A percentile compares a stretch with the other conserved stretches of the same genome.
These are phyloP conservation scores for Meliscaeva auricollis DNA, from an alignment of 2,888 invertebrate genomes.

Conservation along the genomic window DNA sequence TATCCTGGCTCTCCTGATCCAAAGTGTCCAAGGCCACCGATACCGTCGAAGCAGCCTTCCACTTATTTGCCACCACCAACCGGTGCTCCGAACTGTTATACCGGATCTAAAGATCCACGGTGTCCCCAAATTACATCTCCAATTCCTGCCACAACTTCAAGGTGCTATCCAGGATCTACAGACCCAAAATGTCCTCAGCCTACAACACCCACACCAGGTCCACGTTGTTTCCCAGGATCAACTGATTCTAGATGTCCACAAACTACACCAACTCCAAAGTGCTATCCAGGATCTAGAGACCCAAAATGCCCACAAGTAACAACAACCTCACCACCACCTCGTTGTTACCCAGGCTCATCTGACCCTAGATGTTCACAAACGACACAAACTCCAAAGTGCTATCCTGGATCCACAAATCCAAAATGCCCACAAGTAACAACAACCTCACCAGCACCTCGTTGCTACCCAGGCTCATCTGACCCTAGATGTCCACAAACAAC, in stretches of 20 bases:
- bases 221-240: conserved; percentile 78
- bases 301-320: conserved; percentile 78
- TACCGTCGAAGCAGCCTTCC: background rate
- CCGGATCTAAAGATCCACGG: background rate
- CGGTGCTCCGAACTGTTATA: background rate
- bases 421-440: conserved; percentile 80
- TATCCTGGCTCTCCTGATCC: conserved; percentile 78
- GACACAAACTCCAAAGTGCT: conserved; percentile 80
- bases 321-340: conserved; percentile 62
- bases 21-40: conserved; percentile 77
- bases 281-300: conserved; percentile 81
- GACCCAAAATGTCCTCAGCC: conserved; percentile 66
- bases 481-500: conserved; percentile 68
- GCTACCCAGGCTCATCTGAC: too few relatives aligned
- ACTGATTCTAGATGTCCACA: conserved; percentile 78
- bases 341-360: background rate
- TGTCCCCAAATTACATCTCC: background rate
- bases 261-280: conserved; percentile 76
- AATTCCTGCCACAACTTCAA: background rate
- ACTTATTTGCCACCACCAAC: background rate
- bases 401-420: conserved; percentile 81
- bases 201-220: conserved; percentile 67
- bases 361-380: conserved; percentile 65
- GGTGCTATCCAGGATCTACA: conserved; percentile 79
- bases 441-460: too few relatives aligned